Conservation (phyloP, 2,797 vertebrate species). For the Sarcophilus harrisii region DNA sequence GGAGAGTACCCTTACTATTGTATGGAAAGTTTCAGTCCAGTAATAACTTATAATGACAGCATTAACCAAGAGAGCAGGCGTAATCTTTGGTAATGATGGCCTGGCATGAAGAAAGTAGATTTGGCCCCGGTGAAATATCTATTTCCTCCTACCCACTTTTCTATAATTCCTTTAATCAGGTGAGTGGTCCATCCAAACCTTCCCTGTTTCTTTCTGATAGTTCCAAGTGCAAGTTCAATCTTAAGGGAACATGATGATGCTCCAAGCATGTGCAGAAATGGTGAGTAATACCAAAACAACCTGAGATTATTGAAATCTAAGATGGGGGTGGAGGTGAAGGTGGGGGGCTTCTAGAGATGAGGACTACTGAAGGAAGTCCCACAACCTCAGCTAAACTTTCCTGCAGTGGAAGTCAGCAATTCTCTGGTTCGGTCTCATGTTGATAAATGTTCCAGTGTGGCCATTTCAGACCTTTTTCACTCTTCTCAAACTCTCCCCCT, state of each 20-base stretch:
- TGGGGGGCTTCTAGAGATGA: neutral
- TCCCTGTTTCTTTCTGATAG: neutral
- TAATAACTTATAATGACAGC: rapidly evolving
- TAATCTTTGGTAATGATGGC: no score
- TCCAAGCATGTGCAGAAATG: neutral
- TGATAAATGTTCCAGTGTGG: neutral
- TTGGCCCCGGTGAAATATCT: neutral
- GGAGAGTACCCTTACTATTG: neutral
- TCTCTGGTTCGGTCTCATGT: neutral
- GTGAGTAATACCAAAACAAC: neutral
- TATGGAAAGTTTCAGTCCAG: neutral
- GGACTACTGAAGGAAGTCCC: no score
- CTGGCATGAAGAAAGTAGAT: neutral
- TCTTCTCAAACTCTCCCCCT: neutral
- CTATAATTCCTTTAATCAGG: neutral
- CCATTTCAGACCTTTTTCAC: neutral
- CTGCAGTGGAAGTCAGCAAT: neutral
- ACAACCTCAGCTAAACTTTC: neutral
- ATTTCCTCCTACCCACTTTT: neutral
- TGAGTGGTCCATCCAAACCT: constrained; percentile 13
- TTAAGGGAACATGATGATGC: neutral
- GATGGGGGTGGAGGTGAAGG: neutral
- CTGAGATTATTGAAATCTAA: constrained; percentile 46
- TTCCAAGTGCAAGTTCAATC: constrained; percentile 9
- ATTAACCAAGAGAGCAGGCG: neutral